Base-by-base conservation (phyloP, 2,113 vertebrate species). In the Aplodontia rufa region DNA sequence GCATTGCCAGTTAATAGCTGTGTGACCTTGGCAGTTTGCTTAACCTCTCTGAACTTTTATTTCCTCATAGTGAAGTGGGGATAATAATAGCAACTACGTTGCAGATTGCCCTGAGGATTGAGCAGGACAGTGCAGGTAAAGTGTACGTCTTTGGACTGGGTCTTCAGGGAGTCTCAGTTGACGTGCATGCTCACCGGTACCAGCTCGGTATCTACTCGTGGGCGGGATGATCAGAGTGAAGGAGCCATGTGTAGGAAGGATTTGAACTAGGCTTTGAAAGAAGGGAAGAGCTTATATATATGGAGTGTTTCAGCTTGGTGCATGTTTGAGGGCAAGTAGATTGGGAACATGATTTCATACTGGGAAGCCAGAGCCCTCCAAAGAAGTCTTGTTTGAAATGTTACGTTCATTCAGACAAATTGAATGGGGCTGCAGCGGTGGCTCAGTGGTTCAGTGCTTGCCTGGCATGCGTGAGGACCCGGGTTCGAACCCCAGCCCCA, bases 331-430 rank as follows among this genome's bases (percentile, higher is more conserved):
- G 7, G 51, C 11, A 40, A 55, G 30, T 49, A 12, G 45, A 14
- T 83, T n/a, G n/a, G 10, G 7, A 17, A 16, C 20, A 72, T 66
- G 12, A 35, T 84, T 94, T 79, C 62, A 66, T 80, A 55, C 76
- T 6, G 3, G 26, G 37, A 4, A 12, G 6, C 30, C 66, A n/a
- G 60, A 19, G 5, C 83, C 62, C 87, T 87, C 30, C 28, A 90
- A 86, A 88, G 51, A 45, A 85, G 60, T 53, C 69, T 95, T 93
- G 6, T 87, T 87, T 45, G 68, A 92, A 66, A 42, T 35, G 37
- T 80, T 89, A 10, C 64, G 37, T 60, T 53, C 6, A 11, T 62
- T 62, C 62, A 47, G 45, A 80, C 17, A 72, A 69, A n/a, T 79
- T n/a, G n/a, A n/a, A n/a, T n/a, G n/a, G n/a, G n/a, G n/a, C n/a